Evolutionary conservation across 2,797 vertebrate genomes (phyloP), one percentile per base, ranked within the genome.

Genomic region (Xyrichtys novacula): DNA sequence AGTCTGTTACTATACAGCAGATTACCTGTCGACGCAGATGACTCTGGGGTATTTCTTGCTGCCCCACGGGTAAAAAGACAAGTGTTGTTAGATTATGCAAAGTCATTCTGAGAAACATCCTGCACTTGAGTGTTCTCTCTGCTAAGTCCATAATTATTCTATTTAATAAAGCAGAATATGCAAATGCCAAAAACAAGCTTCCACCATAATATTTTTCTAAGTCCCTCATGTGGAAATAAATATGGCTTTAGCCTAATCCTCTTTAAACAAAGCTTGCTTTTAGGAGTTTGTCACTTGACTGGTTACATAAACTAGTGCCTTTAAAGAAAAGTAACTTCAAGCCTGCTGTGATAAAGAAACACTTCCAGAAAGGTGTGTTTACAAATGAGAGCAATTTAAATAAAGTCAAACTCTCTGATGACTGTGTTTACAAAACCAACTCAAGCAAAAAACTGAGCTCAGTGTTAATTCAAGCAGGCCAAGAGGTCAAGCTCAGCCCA

Each of bases 371-470:
- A 15, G 42, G 31, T 19, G 16, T 32, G 48, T 71, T 74, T 29
- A 57, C 9, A 4, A 59, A 46, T 20, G 43, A 68, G 36, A 29
- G 22, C 17, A 38, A 36, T 60, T 60, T 59, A 56, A 78, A 81
- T 83, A 59, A 65, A 49, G 23, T 5, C 39, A 55, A 75, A 26
- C 17, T 62, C 65, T 59, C 47, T 62, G 66, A 81, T 65, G 34
- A 68, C 36, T 71, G 69, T 52, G 25, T 75, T 81, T 57, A 76
- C 73, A 91, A 92, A 43, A 75, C 65, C 43, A 93, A 85, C 76
- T 71, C 73, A 23, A 75, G 72, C 78, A 91, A 71, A 77, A 80
- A 90, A 88, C 67, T 66, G 57, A 74, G 58, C 64, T 75, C n/a
- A n/a, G n/a, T n/a, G n/a, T n/a, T n/a, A n/a, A n/a, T n/a, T n/a